Base-by-base conservation (phyloP, 2,888 invertebrate genomes). In the Amphipoea lucens region DNA sequence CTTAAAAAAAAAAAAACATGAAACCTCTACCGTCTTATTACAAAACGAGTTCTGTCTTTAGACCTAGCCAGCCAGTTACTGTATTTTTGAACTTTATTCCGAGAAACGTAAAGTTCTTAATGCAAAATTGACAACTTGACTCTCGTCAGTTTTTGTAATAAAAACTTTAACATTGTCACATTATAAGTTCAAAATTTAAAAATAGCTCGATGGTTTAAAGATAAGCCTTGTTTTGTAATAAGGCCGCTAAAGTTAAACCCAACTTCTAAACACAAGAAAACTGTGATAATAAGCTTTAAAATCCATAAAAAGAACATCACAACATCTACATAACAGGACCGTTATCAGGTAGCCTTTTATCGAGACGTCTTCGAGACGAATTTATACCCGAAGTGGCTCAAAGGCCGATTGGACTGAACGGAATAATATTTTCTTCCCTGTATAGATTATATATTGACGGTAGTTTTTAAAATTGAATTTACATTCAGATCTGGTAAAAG, bases 391-490 rank as follows among this genome's bases (percentile, higher is more conserved):
- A 42, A 45, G 65, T 57, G n/a, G 36, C 76, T 85, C 76, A 85
- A 82, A 68, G 76, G 63, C 6, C 67, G 71, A 67, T 85, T 67
- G 73, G 67, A 72, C 71, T 29, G 67, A 77, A 82, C 60, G 54
- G 76, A 82, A 85, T 84, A 85, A 85, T 85, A 85, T 84, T 84
- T 77, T 82, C 67, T 68, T 65, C 65, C 20, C 23, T 65, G 20
- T 74, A 83, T 63, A 76, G 76, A 85, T 85, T 74, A n/a, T n/a
- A n/a, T n/a, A 85, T 77, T 74, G 76, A 74, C 74, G 51, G 72
- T 85, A 81, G 85, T 85, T 76, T 76, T 84, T 81, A 81, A 77
- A 81, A 84, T 54, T 74, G 23, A 76, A 81, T 82, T 81, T 81
- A 72, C 82, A 71, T 85, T 74, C 63, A 74, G 65, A 83, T 81